A percentile compares a stretch with the other conserved stretches of the same genome.
These are phyloP conservation scores for Polypedilum pembai DNA, from an alignment of 1,140 invertebrate species.

Conservation along the genomic window DNA sequence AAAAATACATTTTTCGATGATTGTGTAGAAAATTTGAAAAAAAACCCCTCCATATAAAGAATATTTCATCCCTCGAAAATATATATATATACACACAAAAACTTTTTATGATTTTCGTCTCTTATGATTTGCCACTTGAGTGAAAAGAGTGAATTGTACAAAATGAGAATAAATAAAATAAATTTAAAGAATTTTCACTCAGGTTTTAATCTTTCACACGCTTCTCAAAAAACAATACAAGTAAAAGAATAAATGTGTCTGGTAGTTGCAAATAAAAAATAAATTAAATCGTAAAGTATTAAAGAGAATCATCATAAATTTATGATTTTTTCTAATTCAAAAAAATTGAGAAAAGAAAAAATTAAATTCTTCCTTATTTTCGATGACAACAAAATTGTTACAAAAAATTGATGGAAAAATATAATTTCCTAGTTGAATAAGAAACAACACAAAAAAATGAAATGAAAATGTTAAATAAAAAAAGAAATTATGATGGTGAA, in stretches of 20 bases:
- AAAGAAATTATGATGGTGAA: conserved; percentile 2
- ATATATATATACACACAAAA: background rate
- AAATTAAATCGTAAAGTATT: background rate
- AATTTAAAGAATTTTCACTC: conserved; percentile 11
- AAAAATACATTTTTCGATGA: background rate
- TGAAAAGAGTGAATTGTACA: background rate
- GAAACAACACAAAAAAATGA: background rate
- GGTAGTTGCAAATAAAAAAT: background rate
- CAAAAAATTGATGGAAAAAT: background rate
- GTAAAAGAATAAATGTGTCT: background rate
- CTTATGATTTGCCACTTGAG: conserved; percentile 5
- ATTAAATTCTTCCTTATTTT: background rate
- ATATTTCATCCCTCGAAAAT: background rate
- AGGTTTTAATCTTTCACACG: conserved; percentile 5
- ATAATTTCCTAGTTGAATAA: conserved; percentile 5
- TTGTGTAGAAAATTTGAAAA: background rate
- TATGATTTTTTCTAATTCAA: background rate
- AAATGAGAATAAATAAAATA: background rate
- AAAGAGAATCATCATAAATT: background rate
- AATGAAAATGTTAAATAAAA: conserved; percentile 21
- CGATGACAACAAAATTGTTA: background rate
- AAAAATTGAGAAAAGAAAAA: background rate
- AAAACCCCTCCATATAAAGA: background rate
- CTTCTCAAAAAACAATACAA: background rate
- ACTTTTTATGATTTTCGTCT: background rate